Evolutionary conservation across 2,888 invertebrate genomes (phyloP).

Genomic region (Parapristionchus giblindavisi): DNA sequence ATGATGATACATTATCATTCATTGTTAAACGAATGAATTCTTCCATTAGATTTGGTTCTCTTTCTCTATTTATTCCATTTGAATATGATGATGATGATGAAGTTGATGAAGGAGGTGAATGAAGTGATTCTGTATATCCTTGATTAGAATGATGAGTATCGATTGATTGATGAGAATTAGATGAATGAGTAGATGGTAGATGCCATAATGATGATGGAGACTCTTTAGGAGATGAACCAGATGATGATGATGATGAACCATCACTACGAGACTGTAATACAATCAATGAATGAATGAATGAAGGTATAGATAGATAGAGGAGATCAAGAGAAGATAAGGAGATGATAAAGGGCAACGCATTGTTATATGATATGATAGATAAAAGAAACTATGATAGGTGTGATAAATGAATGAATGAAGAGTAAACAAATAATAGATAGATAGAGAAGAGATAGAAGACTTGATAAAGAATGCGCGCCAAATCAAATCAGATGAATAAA

Average conservation of each 20-base stretch:
- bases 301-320: background rate
- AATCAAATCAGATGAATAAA: background rate
- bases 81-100: background rate
- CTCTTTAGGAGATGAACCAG: conserved; percentile 31
- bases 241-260: background rate
- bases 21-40: conserved; percentile 25
- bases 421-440: background rate
- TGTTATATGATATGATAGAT: too few relatives aligned
- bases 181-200: conserved; percentile 10
- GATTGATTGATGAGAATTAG: background rate
- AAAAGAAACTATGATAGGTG: background rate
- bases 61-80: too few relatives aligned
- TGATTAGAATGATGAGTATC: conserved; percentile 5
- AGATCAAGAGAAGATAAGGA: too few relatives aligned
- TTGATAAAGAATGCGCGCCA: background rate
- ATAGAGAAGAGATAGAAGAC: conserved; percentile 9
- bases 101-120: conserved; percentile 29
- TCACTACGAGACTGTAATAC: conserved; percentile 4
- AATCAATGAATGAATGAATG: background rate
- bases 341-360: too few relatives aligned
- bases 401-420: background rate
- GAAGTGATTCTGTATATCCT: background rate
- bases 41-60: conserved; percentile 19
- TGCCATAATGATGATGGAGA: conserved; percentile 22
- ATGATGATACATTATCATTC: too few relatives aligned